Conservation (phyloP, 2,888 invertebrate species). For the Gastracanthus pulcherrimus region DNA sequence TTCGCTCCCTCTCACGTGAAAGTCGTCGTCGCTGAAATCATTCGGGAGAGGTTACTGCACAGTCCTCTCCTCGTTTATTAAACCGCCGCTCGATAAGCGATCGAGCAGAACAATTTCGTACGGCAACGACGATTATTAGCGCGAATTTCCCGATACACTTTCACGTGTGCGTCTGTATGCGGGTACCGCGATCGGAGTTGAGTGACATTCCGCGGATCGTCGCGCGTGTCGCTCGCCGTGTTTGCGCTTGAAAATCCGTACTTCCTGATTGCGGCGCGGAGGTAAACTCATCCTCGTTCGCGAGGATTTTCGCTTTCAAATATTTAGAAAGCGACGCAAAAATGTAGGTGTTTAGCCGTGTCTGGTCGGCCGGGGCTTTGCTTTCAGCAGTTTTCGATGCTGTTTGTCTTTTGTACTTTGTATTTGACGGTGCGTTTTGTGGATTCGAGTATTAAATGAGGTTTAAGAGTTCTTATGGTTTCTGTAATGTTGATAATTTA, state of each 20-base stretch:
- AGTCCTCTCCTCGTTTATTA: slow-evolving; percentile 11
- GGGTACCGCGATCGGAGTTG: not conserved
- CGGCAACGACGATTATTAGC: not conserved
- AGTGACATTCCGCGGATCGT: not conserved
- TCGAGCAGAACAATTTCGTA: slow-evolving; percentile 18
- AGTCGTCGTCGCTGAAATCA: slow-evolving; percentile 3
- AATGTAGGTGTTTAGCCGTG: not conserved
- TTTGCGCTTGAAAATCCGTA: not conserved
- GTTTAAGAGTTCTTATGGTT: no score
- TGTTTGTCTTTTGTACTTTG: no score
- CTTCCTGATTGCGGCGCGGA: slow-evolving; percentile 21
- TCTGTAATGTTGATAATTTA: no score
- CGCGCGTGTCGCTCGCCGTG: not conserved
- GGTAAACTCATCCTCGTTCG: no score
- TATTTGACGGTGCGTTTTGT: no score
- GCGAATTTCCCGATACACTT: slow-evolving; percentile 3
- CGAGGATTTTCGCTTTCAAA: slow-evolving; percentile 46
- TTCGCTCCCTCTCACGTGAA: slow-evolving; percentile 9
- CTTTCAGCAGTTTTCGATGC: not conserved
- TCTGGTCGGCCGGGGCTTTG: not conserved
- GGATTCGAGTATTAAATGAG: no score
- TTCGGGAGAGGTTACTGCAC: not conserved
- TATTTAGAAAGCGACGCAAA: slow-evolving; percentile 36
- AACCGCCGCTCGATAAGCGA: not conserved
- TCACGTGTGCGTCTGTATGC: not conserved